Conservation (phyloP, 1,140 invertebrate genomes). For the Meloidogyne chitwoodi region DNA sequence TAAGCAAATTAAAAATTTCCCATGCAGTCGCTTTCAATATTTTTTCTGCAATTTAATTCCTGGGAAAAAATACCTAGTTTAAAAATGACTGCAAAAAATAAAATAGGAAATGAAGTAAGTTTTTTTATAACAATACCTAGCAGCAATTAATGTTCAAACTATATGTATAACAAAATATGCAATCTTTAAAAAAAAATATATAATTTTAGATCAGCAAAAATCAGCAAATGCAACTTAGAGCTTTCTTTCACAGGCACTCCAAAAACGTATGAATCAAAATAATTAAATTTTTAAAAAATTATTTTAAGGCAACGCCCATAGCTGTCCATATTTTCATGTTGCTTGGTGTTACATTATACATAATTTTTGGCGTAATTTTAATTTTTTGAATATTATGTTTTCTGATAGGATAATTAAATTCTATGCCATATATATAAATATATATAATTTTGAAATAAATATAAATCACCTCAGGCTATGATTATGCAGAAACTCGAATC, state of each 20-base stretch:
- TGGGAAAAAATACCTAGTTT: background rate
- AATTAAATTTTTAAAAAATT: background rate
- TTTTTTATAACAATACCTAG: too few species aligned
- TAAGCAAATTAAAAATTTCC: background rate
- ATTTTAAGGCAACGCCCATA: conserved; percentile 44
- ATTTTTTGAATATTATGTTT: background rate
- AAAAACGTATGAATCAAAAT: conserved; percentile 10
- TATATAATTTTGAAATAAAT: too few species aligned
- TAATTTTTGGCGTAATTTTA: conserved; percentile 28
- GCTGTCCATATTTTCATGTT: conserved; percentile 47
- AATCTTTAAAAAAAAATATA: too few species aligned
- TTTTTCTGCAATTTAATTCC: background rate
- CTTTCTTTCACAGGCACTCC: conserved; percentile 12
- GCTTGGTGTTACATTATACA: conserved; percentile 42
- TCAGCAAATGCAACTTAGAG: conserved; percentile 14
- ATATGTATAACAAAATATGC: background rate
- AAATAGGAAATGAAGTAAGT: background rate
- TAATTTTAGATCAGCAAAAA: conserved; percentile 16
- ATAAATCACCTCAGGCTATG: conserved; percentile 6
- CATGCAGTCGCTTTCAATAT: background rate
- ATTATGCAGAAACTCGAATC: conserved; percentile 45
- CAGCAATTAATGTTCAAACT: background rate
- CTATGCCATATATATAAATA: too few species aligned
- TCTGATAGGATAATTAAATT: too few species aligned
- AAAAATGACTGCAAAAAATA: background rate